Evolutionary conservation across 2,888 invertebrate species (phyloP).

Genomic region (Parnassius orleans): DNA sequence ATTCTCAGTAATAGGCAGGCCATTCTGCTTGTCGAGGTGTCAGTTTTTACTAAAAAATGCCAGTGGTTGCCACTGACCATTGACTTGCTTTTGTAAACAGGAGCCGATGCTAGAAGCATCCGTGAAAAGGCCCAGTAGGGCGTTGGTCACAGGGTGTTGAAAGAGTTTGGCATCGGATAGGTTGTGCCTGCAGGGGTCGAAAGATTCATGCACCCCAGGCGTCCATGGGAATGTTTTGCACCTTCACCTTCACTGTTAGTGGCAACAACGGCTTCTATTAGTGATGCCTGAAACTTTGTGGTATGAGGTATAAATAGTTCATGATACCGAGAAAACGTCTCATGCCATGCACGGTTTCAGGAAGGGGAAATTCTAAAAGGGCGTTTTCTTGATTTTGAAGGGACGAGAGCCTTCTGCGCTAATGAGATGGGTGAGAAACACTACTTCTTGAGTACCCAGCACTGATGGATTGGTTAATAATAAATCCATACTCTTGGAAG

Average conservation of each 20-base stretch:
- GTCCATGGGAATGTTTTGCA: not conserved
- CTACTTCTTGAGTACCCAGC: too few species aligned
- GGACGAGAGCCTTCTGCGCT: too few species aligned
- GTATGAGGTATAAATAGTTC: too few species aligned
- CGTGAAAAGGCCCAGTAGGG: slow-evolving; percentile 1
- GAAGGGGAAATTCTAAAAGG: too few species aligned
- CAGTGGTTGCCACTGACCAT: slow-evolving; percentile 28
- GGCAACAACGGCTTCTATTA: not conserved
- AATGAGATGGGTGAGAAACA: too few species aligned
- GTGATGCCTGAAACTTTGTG: slow-evolving; percentile 8
- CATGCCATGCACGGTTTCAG: too few species aligned
- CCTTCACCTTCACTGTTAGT: not conserved
- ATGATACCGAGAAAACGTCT: too few species aligned
- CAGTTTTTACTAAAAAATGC: slow-evolving; percentile 34
- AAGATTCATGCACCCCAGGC: not conserved
- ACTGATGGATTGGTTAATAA: too few species aligned
- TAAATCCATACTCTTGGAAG: too few species aligned
- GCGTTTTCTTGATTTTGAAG: too few species aligned
- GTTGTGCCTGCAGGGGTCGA: not conserved
- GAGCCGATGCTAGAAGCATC: slow-evolving; percentile 31
- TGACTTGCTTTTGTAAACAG: slow-evolving; percentile 26
- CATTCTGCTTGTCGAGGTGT: slow-evolving; percentile 15
- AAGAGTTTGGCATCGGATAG: slow-evolving; percentile 19
- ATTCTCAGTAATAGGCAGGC: slow-evolving; percentile 33
- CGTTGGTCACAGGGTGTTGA: not conserved